Conservation (phyloP, 2,888 invertebrate species). For the Bhutanitis thaidina region DNA sequence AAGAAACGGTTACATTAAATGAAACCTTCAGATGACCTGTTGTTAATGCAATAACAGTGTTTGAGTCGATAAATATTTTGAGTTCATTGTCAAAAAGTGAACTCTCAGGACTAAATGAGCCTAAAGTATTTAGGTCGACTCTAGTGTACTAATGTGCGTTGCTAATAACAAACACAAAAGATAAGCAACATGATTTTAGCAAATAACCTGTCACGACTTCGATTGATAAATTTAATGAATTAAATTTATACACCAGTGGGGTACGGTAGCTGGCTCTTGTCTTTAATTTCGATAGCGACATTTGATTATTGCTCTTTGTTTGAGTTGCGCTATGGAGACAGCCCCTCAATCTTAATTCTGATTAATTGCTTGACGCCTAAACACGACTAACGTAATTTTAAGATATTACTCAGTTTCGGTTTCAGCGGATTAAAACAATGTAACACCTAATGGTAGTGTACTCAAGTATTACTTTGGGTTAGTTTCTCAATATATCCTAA, state of each 20-base stretch:
- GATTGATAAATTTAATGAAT: constrained; percentile 52
- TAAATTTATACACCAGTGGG: constrained; percentile 43
- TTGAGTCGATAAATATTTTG: constrained; percentile 47
- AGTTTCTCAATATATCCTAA: too few species aligned
- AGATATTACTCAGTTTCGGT: constrained; percentile 18
- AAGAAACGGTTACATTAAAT: constrained; percentile 21
- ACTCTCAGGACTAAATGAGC: constrained; percentile 38
- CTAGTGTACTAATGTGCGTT: constrained; percentile 42
- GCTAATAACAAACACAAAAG: constrained; percentile 30
- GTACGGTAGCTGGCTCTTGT: constrained; percentile 45
- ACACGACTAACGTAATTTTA: constrained; percentile 16
- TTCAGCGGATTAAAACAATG: constrained; percentile 4
- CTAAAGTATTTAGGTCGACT: constrained; percentile 52
- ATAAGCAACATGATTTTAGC: constrained; percentile 40
- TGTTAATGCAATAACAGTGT: constrained; percentile 30
- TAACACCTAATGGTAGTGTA: not conserved
- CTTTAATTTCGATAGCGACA: constrained; percentile 44
- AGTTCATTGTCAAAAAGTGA: constrained; percentile 68
- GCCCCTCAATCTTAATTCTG: constrained; percentile 18
- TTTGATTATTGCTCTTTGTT: constrained; percentile 47
- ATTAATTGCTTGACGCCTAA: constrained; percentile 20
- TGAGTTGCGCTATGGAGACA: constrained; percentile 20
- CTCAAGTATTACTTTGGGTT: too few species aligned
- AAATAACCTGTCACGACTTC: constrained; percentile 62
- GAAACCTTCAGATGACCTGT: constrained; percentile 21